These are phyloP conservation scores for Sericinus montela DNA, from an alignment of 2,888 invertebrate genomes.

Conservation along the genomic window DNA sequence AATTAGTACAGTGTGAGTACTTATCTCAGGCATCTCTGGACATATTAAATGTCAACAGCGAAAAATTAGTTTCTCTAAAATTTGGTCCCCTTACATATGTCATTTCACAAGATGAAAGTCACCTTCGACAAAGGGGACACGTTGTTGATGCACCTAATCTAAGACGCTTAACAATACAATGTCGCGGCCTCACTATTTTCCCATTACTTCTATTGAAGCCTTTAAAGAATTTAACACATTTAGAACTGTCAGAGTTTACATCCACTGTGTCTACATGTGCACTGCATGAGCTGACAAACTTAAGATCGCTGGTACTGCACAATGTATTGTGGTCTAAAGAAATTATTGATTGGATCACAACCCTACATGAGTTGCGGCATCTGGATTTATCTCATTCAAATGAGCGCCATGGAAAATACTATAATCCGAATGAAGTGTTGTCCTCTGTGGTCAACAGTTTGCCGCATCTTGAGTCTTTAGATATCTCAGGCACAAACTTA, in stretches of 20 bases:
- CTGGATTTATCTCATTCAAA: slow-evolving; percentile 91
- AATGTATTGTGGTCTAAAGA: slow-evolving; percentile 86
- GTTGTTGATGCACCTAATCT: slow-evolving; percentile 81
- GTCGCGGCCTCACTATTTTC: slow-evolving; percentile 64
- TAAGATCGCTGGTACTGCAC: slow-evolving; percentile 88
- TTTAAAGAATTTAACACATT: slow-evolving; percentile 80
- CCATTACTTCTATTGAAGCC: slow-evolving; percentile 79
- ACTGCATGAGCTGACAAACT: slow-evolving; percentile 81
- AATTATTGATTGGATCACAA: slow-evolving; percentile 80
- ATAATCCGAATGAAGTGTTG: slow-evolving; percentile 86
- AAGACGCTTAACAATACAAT: slow-evolving; percentile 78
- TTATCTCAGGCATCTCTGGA: slow-evolving; percentile 82
- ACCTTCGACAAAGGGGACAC: slow-evolving; percentile 62
- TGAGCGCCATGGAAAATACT: slow-evolving; percentile 85
- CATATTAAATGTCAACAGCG: slow-evolving; percentile 83
- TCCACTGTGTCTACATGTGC: slow-evolving; percentile 83
- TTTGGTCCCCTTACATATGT: slow-evolving; percentile 84
- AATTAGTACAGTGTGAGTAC: slow-evolving; percentile 85
- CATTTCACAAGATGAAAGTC: slow-evolving; percentile 71
- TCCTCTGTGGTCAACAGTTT: slow-evolving; percentile 85
- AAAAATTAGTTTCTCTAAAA: slow-evolving; percentile 83
- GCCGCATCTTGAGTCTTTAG: slow-evolving; percentile 88
- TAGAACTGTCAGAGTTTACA: slow-evolving; percentile 85
- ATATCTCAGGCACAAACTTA: slow-evolving; percentile 97
- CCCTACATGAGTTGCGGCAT: slow-evolving; percentile 80